A percentile compares a stretch with the other conserved stretches of the same genome.
phyloP scores from a whole-genome alignment of 2,113 vertebrate genomes.

The Pseudopipra pipra region DNA sequence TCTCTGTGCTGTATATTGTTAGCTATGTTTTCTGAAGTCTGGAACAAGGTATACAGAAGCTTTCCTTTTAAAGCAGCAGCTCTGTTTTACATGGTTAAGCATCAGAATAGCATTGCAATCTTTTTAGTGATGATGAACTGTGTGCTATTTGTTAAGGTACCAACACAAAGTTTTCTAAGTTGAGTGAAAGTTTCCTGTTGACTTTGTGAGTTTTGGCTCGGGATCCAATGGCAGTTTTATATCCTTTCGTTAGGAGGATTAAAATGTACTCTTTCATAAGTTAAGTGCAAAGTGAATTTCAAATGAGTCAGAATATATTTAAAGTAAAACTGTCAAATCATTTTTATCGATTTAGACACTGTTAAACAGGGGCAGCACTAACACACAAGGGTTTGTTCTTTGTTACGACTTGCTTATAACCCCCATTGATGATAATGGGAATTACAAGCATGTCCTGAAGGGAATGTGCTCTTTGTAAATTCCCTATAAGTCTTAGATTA shows the following conservation, averaged over 20 bases:
- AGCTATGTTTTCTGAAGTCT: background rate
- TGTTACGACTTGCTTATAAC: conserved; percentile 9
- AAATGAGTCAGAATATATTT: conserved; percentile 34
- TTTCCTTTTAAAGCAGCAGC: background rate
- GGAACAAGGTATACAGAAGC: background rate
- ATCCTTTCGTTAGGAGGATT: conserved; percentile 41
- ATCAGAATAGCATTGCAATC: background rate
- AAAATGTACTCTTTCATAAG: conserved; percentile 62
- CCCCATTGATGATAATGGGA: conserved; percentile 53
- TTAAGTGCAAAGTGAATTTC: conserved; percentile 58
- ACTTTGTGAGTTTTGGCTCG: background rate
- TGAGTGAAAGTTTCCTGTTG: background rate
- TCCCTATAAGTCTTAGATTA: conserved; percentile 30
- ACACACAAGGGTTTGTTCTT: conserved; percentile 48
- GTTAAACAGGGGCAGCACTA: conserved; percentile 41
- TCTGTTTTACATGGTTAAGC: background rate
- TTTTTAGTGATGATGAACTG: background rate
- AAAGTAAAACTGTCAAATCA: conserved; percentile 40
- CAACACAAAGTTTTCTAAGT: background rate
- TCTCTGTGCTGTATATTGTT: background rate
- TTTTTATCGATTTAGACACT: conserved; percentile 48
- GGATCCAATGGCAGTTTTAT: background rate
- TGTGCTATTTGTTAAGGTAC: background rate
- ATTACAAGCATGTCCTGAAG: conserved; percentile 55
- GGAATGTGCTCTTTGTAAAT: conserved; percentile 57